Percentiles rank a stretch among this genome's conserved stretches.
Conservation (phyloP, 2,113 vertebrate species). For the Rafetus swinhoei region DNA sequence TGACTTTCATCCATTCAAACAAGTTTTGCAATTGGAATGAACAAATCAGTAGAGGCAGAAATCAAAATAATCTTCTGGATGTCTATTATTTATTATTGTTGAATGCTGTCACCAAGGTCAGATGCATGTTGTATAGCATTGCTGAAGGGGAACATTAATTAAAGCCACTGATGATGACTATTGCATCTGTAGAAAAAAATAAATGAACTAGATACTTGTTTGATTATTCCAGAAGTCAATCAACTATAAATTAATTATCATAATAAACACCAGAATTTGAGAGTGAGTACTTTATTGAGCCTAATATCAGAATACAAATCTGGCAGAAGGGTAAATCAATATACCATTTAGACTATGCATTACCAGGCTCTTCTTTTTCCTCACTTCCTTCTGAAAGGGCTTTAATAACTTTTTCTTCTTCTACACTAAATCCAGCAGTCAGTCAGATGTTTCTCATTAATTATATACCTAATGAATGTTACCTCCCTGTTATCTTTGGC, state of each 20-base stretch:
- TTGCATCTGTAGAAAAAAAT: slow-evolving; percentile 48
- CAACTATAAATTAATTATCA: slow-evolving; percentile 64
- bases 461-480: slow-evolving; percentile 9
- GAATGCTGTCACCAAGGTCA: slow-evolving; percentile 49
- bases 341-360: neutral
- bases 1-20: slow-evolving; percentile 33
- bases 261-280: slow-evolving; percentile 24
- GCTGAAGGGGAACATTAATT: slow-evolving; percentile 60
- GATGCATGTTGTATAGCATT: neutral
- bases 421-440: neutral
- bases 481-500: neutral
- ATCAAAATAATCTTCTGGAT: slow-evolving; percentile 49
- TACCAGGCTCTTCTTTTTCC: neutral
- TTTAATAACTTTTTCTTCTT: neutral
- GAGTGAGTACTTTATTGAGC: slow-evolving; percentile 4
- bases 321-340: neutral
- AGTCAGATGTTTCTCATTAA: slow-evolving; percentile 21
- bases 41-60: slow-evolving; percentile 29
- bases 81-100: slow-evolving; percentile 29
- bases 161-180: slow-evolving; percentile 55
- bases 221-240: slow-evolving; percentile 59
- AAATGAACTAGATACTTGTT: slow-evolving; percentile 53
- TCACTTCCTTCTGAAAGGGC: neutral
- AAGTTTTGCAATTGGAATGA: slow-evolving; percentile 55
- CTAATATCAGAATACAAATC: slow-evolving; percentile 14